phyloP scores from a whole-genome alignment of 2,797 vertebrate species.

The Otolemur crassicaudatus region DNA sequence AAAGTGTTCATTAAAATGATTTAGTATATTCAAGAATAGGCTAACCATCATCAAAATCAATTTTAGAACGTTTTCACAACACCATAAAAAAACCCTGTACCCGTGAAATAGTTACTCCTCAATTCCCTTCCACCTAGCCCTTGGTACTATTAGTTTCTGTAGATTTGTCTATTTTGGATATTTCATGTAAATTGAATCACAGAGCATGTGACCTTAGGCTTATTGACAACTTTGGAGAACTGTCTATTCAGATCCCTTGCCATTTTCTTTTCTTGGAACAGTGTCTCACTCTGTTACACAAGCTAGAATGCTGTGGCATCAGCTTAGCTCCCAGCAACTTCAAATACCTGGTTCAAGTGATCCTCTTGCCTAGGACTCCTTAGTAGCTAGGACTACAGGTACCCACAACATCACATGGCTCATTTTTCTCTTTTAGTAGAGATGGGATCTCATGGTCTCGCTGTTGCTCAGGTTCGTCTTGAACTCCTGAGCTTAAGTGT shows the following conservation, averaged over 20 bases:
- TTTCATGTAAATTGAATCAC: background rate
- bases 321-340: no score
- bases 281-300: no score
- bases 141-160: background rate
- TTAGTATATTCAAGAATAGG: background rate
- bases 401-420: no score
- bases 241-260: background rate
- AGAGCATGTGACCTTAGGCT: background rate
- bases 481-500: no score
- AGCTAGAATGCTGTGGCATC: no score
- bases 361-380: no score
- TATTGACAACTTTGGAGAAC: background rate
- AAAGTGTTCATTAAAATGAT: background rate
- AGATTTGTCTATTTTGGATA: background rate
- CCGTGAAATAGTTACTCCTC: background rate
- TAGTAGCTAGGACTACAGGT: no score
- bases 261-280: background rate
- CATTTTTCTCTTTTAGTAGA: no score
- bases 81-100: background rate
- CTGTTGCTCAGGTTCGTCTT: no score
- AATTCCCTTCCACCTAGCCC: background rate
- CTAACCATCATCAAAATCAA: background rate
- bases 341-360: no score
- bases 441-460: no score
- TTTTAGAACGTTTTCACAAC: background rate